Evolutionary conservation across 2,797 vertebrate species (phyloP).

Genomic region (Helarctos malayanus): DNA sequence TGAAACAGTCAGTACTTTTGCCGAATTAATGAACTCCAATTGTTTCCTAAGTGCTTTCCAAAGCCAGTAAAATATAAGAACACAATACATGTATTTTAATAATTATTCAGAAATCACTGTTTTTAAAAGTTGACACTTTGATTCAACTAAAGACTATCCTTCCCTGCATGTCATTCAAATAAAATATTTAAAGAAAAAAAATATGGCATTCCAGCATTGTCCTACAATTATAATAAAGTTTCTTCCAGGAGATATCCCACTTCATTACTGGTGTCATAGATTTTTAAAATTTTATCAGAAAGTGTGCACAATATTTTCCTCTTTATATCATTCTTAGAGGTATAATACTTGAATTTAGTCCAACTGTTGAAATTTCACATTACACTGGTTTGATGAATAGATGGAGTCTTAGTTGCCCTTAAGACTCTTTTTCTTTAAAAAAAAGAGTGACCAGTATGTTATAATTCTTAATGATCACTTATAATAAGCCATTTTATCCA

Average conservation of each 20-base stretch:
- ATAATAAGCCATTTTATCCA: slow-evolving; percentile 42
- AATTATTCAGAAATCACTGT: not conserved
- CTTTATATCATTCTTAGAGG: not conserved
- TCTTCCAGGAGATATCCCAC: not conserved
- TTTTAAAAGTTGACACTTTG: slow-evolving; percentile 47
- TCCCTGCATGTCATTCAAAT: not conserved
- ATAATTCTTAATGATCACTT: not conserved
- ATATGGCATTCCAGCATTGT: slow-evolving; percentile 46
- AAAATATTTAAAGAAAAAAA: slow-evolving; percentile 64
- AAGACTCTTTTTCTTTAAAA: slow-evolving; percentile 22
- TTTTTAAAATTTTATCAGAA: slow-evolving; percentile 51
- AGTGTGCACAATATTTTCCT: slow-evolving; percentile 30
- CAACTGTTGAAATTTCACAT: slow-evolving; percentile 57
- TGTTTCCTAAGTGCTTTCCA: slow-evolving; percentile 59
- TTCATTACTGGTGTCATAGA: slow-evolving; percentile 37
- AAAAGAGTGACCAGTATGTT: not conserved
- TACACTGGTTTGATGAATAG: slow-evolving; percentile 38
- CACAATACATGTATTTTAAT: not conserved
- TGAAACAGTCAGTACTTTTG: slow-evolving; percentile 58
- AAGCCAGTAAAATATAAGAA: slow-evolving; percentile 64
- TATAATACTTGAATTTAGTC: slow-evolving; percentile 18
- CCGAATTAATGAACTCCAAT: not conserved
- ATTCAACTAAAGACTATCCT: slow-evolving; percentile 61
- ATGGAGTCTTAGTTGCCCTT: slow-evolving; percentile 23
- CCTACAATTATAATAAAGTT: slow-evolving; percentile 1